Evolutionary conservation across 2,113 vertebrate species (phyloP), one percentile per base, ranked within the genome.

Genomic region (Forbesichthys agassizii): DNA sequence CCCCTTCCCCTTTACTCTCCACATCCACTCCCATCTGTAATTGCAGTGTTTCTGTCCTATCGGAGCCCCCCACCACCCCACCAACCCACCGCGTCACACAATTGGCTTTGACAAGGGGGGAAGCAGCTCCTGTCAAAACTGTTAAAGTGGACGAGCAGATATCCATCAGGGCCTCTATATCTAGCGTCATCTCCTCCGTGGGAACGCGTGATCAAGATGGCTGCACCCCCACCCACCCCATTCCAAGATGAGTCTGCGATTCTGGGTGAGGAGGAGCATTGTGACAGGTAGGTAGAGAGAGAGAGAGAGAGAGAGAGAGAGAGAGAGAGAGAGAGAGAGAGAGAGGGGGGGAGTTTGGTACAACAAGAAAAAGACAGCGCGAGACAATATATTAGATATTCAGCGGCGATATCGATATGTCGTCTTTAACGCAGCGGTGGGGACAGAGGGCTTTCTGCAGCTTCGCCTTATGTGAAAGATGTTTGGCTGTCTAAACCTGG

Each of bases 21-120:
- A 27, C 27, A 27, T 27, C 69, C 33, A 57, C 53, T 18, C 36
- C 64, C n/a, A 93, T 93, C 89, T 90, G 82, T 98, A 98, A 98
- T 96, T 95, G 96, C 89, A 84, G 81, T 80, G 82, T 90, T 88
- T 89, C 90, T 93, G 88, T 94, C 86, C 91, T 95, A 93, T 94
- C 89, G 91, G 91, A 88, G 90, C 78, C 73, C 75, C 85, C 93
- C 94, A 91, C 85, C 67, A 33, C 62, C 75, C 91, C 92, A 90
- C 93, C 79, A 27, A 27, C 63, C 84, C 57, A 2, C 66, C 87
- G 27, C 27, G 27, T 27, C 27, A 27, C 27, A 27, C 1, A 91
- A 94, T 93, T 94, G 94, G 94, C 92, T 88, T 82, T 92, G 91
- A 95, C 91, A 89, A 88, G 86, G 87, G 84, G 87, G 91, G 88